These are phyloP conservation scores for Emys orbicularis DNA, from an alignment of 2,797 vertebrate species.

Conservation along the genomic window DNA sequence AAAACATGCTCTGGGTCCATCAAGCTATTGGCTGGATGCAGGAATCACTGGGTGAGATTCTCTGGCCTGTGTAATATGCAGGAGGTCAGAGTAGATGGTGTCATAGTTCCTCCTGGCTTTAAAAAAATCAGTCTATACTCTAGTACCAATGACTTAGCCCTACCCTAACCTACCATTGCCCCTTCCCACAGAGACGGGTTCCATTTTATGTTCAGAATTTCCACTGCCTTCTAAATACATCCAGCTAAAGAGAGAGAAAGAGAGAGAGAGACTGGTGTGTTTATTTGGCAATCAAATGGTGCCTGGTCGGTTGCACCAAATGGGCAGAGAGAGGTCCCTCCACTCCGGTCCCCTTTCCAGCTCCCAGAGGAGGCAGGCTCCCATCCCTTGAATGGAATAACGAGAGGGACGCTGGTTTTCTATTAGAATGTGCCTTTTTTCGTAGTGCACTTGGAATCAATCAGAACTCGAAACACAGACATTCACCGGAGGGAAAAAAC, in stretches of 20 bases:
- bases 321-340: neutral
- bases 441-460: constrained; percentile 79
- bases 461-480: constrained; percentile 74
- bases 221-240: neutral
- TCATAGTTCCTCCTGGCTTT: neutral
- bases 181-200: neutral
- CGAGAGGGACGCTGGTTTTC: constrained; percentile 39
- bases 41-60: neutral
- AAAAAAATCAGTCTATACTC: neutral
- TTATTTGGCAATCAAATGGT: neutral
- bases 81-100: neutral
- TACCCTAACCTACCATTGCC: neutral
- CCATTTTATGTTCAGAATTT: neutral
- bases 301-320: neutral
- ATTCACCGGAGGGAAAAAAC: constrained; percentile 56
- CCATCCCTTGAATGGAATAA: neutral
- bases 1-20: neutral
- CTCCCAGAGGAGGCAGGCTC: neutral
- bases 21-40: neutral
- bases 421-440: constrained; percentile 71
- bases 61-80: neutral
- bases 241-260: neutral
- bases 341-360: neutral
- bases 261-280: neutral
- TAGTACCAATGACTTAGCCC: neutral